Base-by-base conservation (phyloP, 2,797 vertebrate species). In the Hyperoplus immaculatus region DNA sequence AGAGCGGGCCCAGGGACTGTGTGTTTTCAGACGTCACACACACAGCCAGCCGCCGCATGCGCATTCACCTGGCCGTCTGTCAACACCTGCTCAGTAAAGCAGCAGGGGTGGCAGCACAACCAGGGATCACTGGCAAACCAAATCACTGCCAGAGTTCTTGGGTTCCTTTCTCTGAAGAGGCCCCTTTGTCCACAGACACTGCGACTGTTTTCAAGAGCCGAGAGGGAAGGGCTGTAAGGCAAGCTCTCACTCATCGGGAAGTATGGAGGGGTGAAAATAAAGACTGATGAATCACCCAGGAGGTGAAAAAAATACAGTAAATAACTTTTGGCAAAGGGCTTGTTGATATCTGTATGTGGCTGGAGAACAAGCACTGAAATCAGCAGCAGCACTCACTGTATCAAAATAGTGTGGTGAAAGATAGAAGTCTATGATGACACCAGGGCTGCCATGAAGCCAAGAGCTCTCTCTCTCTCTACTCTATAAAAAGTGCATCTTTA, bases 21-120 rank as follows among this genome's bases (percentile, higher is more conserved):
- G 87, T 87, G 92, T 92, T 85, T 90, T 90, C 69, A 85, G 84
- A 86, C 72, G 81, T 87, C 82, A 80, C 29, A 29, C 29, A 29
- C 29, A 29, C 76, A 80, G 72, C 84, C 77, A 51, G 83, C 78
- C 39, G 82, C 86, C 29, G 29, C 29, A 29, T 70, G 84, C 67
- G 78, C 82, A 5, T 89, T 87, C 90, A 92, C 88, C 89, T 90
- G 91, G 90, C 78, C 56, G 14, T 93, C 90, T 88, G 87, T 93
- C 92, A 92, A 58, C 89, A 73, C 78, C 78, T 84, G 87, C 77
- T 70, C 65, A 84, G 77, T 29, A 86, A 73, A 86, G 85, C 63
- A 66, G 70, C 78, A 7, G 71, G 21, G n/a, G 71, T 68, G 69
- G 87, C 69, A 80, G 82, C 84, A 84, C 84, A 85, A 71, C 80